phyloP scores from a whole-genome alignment of 1,140 invertebrate species.

The Drosophila littoralis region DNA sequence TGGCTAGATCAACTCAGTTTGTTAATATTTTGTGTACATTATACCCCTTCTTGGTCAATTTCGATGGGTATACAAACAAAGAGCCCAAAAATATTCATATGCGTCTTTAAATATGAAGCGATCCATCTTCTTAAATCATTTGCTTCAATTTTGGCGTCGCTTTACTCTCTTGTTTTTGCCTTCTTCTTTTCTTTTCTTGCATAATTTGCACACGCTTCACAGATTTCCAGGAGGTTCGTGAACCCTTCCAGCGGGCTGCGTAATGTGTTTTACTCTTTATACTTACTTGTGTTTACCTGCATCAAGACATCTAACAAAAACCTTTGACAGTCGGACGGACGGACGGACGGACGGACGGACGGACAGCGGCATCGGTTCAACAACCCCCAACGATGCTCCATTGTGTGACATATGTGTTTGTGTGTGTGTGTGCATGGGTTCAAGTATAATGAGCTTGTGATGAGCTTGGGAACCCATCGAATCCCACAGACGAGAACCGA shows the following conservation, averaged over 20 bases:
- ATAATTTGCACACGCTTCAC: slow-evolving; percentile 76
- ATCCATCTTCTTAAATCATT: slow-evolving; percentile 50
- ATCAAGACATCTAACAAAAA: slow-evolving; percentile 36
- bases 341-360: slow-evolving; percentile 13
- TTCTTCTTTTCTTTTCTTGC: slow-evolving; percentile 49
- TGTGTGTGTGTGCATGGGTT: slow-evolving; percentile 2
- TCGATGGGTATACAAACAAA: not conserved
- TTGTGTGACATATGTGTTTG: slow-evolving; percentile 19
- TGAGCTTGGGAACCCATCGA: slow-evolving; percentile 22
- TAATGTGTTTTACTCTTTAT: slow-evolving; percentile 19
- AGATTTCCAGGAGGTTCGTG: slow-evolving; percentile 49
- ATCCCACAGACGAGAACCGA: slow-evolving; percentile 4
- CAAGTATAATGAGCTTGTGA: slow-evolving; percentile 44
- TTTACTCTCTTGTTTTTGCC: slow-evolving; percentile 14
- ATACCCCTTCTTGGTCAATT: not conserved
- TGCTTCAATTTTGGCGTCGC: slow-evolving; percentile 47
- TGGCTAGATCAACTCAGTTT: too few species aligned
- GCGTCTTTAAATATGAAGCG: slow-evolving; percentile 5
- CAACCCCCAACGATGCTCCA: slow-evolving; percentile 20
- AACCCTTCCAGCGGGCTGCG: slow-evolving; percentile 35
- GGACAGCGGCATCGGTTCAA: slow-evolving; percentile 32
- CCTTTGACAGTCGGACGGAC: slow-evolving; percentile 32
- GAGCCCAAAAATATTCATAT: slow-evolving; percentile 6
- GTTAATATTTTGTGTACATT: not conserved
- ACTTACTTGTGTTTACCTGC: slow-evolving; percentile 30